Evolutionary conservation across 2,797 vertebrate genomes (phyloP), one percentile per base, ranked within the genome.

Genomic region (Glossophaga mutica): DNA sequence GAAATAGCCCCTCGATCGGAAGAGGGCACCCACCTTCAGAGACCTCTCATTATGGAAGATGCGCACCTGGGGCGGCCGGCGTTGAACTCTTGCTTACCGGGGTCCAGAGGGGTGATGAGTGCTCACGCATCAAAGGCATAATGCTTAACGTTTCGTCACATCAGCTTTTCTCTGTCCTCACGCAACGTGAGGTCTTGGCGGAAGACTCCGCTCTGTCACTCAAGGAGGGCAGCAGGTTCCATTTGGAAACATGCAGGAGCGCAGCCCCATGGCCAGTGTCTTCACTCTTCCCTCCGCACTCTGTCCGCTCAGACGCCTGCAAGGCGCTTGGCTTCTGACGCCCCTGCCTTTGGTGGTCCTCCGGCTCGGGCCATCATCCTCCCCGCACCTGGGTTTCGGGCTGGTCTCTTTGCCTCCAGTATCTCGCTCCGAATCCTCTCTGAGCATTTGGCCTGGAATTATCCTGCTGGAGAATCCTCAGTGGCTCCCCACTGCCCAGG

Each of bases 121-220:
- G 15, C 96, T 95, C 94, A 94, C 77, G 76, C 65, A 96, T 97
- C 90, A 96, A 97, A 97, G 52, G 26, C 34, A 29, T 48, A 44
- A 91, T 90, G 96, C 92, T 76, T 29, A 68, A 68, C 0, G 0
- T 93, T 97, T 96, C 95, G 87, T 96, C 88, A 46, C 37, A 78
- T 94, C 94, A 78, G 59, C 90, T 95, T 90, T 96, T 70, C 77
- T 84, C 32, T 67, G 37, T 86, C 29, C 88, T 87, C 9, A 2
- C 6, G n/a, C 22, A 39, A 10, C 0, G 1, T 29, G 12, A 34
- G 32, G 21, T 83, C 70, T 52, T 73, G 79, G 91, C 77, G 83
- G 77, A 81, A 71, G 73, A 87, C 22, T 34, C 14, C 0, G n/a
- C 77, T 59, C 57, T 74, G 74, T 85, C 91, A 15, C 76, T 93